Base-by-base conservation (phyloP, 64 coral and sea anemone species). In the Hydrozoanthus tunicans region DNA sequence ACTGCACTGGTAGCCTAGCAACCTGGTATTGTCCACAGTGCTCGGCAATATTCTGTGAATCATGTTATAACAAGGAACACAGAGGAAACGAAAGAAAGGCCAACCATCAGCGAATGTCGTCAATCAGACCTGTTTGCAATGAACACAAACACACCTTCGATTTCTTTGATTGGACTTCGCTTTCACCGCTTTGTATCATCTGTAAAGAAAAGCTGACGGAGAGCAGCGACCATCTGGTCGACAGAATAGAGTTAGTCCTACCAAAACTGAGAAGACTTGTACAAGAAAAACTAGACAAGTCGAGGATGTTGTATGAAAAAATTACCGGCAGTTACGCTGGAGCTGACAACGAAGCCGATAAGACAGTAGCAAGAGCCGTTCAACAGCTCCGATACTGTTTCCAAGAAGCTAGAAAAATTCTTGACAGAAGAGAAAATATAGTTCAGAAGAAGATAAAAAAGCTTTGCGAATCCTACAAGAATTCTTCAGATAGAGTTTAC, bases 11-110 rank as follows among this genome's bases (percentile, higher is more conserved):
- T 9, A 91, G 64, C 27, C 9, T 43, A 59, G 92, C 92, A 4
- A 93, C 86, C 32, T 97, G 79, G 66, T 97, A 94, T 62, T 97
- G 95, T 6, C 95, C 95, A 64, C 92, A 97, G 59, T 97, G 95
- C 62, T 94, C 89, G 14, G 95, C 95, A 26, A 92, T 97, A 68
- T 97, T 97, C 83, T 97, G 95, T 70, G 52, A 85, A 27, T 77
- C 75, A 9, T 97, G 95, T 10, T 97, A 97, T 77, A 79, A 94
- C 20, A 88, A 58, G 25, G 95, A 97, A 14, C 95, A 97, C 24
- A 58, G 74, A 89, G 89, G 92, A 51, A 96, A 91, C 68, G 83
- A 89, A 66, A 53, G 95, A 68, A 97, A 97, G 89, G 70, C 78
- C 23, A 78, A 82, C 52, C 95, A 97, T 70, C 81, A 81, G 6